These are phyloP conservation scores for Pandemis heparana DNA, from an alignment of 2,888 invertebrate species.

Conservation along the genomic window DNA sequence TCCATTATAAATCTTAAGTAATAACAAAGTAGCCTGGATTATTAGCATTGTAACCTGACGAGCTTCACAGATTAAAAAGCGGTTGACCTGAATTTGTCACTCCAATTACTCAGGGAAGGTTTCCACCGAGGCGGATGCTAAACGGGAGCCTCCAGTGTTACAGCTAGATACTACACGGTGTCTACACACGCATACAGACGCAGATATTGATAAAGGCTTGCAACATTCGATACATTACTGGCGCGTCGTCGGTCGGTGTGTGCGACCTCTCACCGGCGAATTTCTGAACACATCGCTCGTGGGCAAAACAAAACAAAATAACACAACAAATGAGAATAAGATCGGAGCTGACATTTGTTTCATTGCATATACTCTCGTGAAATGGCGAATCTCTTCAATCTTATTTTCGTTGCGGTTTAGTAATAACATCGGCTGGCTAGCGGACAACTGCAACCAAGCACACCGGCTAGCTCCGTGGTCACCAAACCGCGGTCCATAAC, in stretches of 20 bases:
- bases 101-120: constrained; percentile 2
- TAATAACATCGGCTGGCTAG: too few species aligned
- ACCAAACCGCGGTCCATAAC: too few species aligned
- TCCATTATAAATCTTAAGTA: not conserved
- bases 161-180: not conserved
- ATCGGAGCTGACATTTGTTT: too few species aligned
- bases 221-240: not conserved
- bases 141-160: not conserved
- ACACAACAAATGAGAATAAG: too few species aligned
- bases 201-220: not conserved
- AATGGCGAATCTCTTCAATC: too few species aligned
- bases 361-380: too few species aligned
- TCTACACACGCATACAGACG: not conserved
- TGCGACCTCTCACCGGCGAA: not conserved
- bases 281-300: not conserved
- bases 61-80: constrained; percentile 46
- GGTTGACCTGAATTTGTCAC: constrained; percentile 20
- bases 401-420: too few species aligned
- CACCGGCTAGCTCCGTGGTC: too few species aligned
- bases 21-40: not conserved
- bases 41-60: not conserved
- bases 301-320: too few species aligned
- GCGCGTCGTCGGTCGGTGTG: not conserved
- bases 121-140: not conserved
- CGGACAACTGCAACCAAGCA: too few species aligned